A percentile compares a stretch with the other conserved stretches of the same genome.
phyloP scores from a whole-genome alignment of 1,140 invertebrate species.

The Carcinoscorpius rotundicauda region DNA sequence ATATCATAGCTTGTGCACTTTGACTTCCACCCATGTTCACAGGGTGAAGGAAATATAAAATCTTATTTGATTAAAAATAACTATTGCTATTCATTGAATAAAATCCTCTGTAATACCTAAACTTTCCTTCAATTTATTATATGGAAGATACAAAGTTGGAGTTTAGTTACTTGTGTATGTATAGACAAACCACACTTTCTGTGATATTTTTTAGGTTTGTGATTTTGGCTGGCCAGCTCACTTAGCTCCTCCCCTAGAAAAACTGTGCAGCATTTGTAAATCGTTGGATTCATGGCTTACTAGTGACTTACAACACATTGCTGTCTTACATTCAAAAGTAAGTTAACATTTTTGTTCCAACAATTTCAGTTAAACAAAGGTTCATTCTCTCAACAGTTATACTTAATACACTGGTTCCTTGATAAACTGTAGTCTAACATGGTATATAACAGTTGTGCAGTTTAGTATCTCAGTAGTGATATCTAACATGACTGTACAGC shows the following conservation, averaged over 20 bases:
- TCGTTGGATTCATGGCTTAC: slow-evolving; percentile 82
- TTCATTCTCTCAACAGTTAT: neutral
- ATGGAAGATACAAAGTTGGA: too few relatives aligned
- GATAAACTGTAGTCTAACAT: neutral
- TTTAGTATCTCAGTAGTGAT: too few relatives aligned
- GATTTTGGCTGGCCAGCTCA: slow-evolving; percentile 75
- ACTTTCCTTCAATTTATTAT: slow-evolving; percentile 4
- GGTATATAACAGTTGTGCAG: neutral
- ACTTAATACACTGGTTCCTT: neutral
- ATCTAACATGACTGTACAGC: too few relatives aligned
- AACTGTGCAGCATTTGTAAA: slow-evolving; percentile 80
- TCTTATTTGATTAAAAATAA: neutral
- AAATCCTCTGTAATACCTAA: neutral
- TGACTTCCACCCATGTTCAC: too few relatives aligned
- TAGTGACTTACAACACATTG: slow-evolving; percentile 58
- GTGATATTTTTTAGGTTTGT: slow-evolving; percentile 30
- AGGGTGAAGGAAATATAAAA: neutral
- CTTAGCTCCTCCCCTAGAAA: slow-evolving; percentile 75
- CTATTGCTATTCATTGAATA: slow-evolving; percentile 1
- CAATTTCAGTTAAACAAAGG: neutral
- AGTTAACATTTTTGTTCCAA: slow-evolving; percentile 19
- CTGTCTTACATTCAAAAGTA: slow-evolving; percentile 76
- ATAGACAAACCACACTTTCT: slow-evolving; percentile 6
- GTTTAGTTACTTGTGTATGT: neutral
- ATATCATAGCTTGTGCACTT: too few relatives aligned